Base-by-base conservation (phyloP, 92 coral and sea anemone genomes). In the Palythoa grandis region DNA sequence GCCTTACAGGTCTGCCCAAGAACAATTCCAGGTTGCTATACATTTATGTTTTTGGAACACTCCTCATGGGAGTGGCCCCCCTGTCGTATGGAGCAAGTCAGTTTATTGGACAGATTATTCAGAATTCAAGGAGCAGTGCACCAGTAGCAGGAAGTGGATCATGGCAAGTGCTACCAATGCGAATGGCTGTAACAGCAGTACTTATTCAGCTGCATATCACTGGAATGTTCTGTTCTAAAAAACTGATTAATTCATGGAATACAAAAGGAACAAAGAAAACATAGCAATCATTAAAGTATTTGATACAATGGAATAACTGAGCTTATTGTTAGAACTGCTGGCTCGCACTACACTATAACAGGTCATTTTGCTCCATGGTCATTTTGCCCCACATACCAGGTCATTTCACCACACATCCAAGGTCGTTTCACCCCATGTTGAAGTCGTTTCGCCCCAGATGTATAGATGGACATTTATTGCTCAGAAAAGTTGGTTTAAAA, bases 191-290 rank as follows among this genome's bases (percentile, higher is more conserved):
- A 11, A 84, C 92, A 3, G 98, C 97, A 43, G 90, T 97, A 76
- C 58, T 93, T 23, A 94, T 95, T 70, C 99, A 97, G 86, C 88
- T 95, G 79, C 99, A 97, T 83, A 90, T 90, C 11, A 87, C 94
- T 76, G 93, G 93, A n/a, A 23, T 97, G 19, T 95, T 93, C 77
- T 97, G 87, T 84, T 92, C 97, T 8, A 87, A 92, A 72, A 97
- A 93, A 79, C 92, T 97, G n/a, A 89, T 92, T 4, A 83, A 89
- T 82, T 91, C 98, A 14, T 97, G 99, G 99, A 77, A 82, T 47
- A 52, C 93, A 38, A 95, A 95, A 86, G 99, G 97, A 88, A 95
- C 89, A 67, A 97, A 96, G 79, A 92, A 91, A 82, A 83, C 90
- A 39, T 94, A 90, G 77, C 84, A 57, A 69, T 53, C 23, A 25